phyloP scores from a whole-genome alignment of 2,113 vertebrate species.

The Clarias gariepinus region DNA sequence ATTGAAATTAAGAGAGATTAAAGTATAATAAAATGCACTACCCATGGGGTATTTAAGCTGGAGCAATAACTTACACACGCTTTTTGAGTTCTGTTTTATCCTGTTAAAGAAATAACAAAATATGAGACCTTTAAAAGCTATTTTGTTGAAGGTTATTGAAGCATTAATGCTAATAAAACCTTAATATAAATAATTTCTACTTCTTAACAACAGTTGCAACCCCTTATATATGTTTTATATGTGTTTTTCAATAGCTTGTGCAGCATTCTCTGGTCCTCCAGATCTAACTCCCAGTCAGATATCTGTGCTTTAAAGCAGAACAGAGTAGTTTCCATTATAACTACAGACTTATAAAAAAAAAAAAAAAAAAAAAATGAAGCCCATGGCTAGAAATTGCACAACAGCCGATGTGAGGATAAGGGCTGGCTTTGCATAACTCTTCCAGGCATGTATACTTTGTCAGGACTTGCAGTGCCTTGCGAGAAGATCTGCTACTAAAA shows the following conservation, averaged over 20 bases:
- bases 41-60: no score
- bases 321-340: neutral
- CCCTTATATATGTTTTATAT: neutral
- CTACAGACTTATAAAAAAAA: neutral
- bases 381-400: constrained; percentile 48
- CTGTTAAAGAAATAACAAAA: no score
- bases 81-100: no score
- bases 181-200: neutral
- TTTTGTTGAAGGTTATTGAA: neutral
- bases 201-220: neutral
- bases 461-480: constrained; percentile 49
- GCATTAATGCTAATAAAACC: neutral
- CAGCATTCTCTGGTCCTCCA: neutral
- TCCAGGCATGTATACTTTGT: constrained; percentile 46
- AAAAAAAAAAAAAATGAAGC: constrained; percentile 32
- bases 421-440: constrained; percentile 54
- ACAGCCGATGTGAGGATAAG: constrained; percentile 37
- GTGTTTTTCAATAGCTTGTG: neutral
- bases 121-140: neutral
- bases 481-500: neutral
- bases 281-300: neutral
- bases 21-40: no score
- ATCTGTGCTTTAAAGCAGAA: neutral
- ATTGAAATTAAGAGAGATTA: no score
- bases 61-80: no score